phyloP scores from a whole-genome alignment of 2,113 vertebrate species.

The Telmatochromis sp. region DNA sequence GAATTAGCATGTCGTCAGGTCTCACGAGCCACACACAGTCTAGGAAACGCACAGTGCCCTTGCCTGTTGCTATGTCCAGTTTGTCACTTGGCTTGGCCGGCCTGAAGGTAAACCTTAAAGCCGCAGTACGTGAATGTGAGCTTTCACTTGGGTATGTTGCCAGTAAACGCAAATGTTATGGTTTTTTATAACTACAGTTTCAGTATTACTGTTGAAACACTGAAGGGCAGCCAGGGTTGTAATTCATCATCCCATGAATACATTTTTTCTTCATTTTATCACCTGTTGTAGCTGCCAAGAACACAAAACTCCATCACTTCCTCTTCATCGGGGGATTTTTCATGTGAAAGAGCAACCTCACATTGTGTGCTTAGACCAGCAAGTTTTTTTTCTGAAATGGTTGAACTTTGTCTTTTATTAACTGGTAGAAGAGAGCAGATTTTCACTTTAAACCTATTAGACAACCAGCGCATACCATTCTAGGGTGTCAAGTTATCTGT shows the following conservation, averaged over 20 bases:
- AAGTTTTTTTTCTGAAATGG: neutral
- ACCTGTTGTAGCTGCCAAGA: neutral
- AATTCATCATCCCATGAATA: neutral
- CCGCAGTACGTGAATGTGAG: neutral
- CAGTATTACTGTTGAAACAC: neutral
- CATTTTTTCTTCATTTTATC: neutral
- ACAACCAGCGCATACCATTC: neutral
- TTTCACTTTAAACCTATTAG: neutral
- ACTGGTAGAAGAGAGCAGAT: neutral
- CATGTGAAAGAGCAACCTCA: neutral
- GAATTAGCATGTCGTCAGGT: conserved; percentile 31
- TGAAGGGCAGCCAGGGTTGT: neutral
- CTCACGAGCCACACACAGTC: neutral
- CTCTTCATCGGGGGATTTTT: neutral
- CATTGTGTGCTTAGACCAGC: neutral
- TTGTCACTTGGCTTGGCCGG: neutral
- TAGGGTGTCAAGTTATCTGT: neutral
- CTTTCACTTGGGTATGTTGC: neutral
- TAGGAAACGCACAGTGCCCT: neutral
- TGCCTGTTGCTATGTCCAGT: conserved; percentile 28
- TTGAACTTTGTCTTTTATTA: neutral
- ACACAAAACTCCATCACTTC: neutral
- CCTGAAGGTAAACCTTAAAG: neutral
- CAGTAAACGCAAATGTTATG: neutral
- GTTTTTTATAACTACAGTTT: neutral